These are phyloP conservation scores for Rallus crepitans DNA, from an alignment of 2,797 vertebrate genomes.

Conservation along the genomic window DNA sequence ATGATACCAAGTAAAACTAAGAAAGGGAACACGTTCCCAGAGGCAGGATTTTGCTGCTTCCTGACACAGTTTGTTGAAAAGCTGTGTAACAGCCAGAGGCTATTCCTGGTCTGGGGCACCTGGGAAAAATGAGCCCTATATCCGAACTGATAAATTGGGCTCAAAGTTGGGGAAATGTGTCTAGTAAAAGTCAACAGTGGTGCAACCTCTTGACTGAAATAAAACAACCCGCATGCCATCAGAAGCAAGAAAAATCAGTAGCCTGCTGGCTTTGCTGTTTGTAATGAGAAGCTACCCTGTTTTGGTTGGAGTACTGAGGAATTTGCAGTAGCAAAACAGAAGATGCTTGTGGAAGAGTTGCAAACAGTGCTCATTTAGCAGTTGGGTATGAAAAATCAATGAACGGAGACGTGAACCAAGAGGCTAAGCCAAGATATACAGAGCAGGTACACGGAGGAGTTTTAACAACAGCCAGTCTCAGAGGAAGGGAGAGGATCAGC, in stretches of 20 bases:
- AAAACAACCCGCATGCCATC: slow-evolving; percentile 7
- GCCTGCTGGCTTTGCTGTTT: slow-evolving; percentile 18
- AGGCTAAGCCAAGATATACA: slow-evolving; percentile 47
- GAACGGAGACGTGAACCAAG: slow-evolving; percentile 38
- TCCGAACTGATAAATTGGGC: slow-evolving; percentile 74
- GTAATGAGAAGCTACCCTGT: slow-evolving; percentile 34
- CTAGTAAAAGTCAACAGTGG: not conserved
- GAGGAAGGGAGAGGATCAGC: slow-evolving; percentile 49
- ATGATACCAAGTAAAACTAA: slow-evolving; percentile 51
- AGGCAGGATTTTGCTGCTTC: slow-evolving; percentile 75
- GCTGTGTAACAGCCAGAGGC: slow-evolving; percentile 71
- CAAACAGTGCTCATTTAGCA: slow-evolving; percentile 53
- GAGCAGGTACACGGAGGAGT: slow-evolving; percentile 56
- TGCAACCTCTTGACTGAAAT: slow-evolving; percentile 55
- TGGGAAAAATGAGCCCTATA: slow-evolving; percentile 70
- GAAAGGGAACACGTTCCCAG: slow-evolving; percentile 50
- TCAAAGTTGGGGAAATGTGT: slow-evolving; percentile 68
- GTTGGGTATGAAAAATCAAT: slow-evolving; percentile 63
- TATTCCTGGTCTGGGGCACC: slow-evolving; percentile 74
- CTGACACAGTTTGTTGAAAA: slow-evolving; percentile 76
- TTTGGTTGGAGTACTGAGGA: slow-evolving; percentile 17
- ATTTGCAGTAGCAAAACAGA: slow-evolving; percentile 24
- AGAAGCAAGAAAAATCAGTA: slow-evolving; percentile 21
- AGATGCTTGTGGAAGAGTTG: slow-evolving; percentile 27
- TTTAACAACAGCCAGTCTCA: slow-evolving; percentile 57